Evolutionary conservation across 2,888 invertebrate species (phyloP), one percentile per base, ranked within the genome.

Genomic region (Aleiodes alternator): DNA sequence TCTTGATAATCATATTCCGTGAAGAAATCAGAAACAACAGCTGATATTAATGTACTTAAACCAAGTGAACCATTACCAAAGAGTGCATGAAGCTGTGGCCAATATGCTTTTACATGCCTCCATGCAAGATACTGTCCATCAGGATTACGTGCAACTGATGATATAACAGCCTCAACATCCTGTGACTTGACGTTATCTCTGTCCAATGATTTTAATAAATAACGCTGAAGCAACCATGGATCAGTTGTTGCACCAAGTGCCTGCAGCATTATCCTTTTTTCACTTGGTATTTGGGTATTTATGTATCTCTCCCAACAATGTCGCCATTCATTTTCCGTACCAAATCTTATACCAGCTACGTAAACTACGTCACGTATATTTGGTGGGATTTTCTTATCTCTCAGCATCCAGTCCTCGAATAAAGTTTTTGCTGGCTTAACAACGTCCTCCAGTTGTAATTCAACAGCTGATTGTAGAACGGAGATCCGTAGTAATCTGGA

Each of bases 181-280:
- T 94, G 93, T 0, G 94, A 92, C 82, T 93, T 92, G 23, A 96
- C 92, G 83, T 93, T 92, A 57, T 93, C 92, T 82, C 94, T 92
- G 73, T 96, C 93, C 50, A 96, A 90, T 0, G 94, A 93, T 77
- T 94, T 93, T 69, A 95, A 91, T 69, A 96, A 92, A 90, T 96
- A 95, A 93, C 95, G 93, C 87, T 95, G 94, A 53, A 96, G 91
- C 31, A 96, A 91, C 96, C 96, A 96, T 43, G 95, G 94, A 87
- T 96, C 94, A 0, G 92, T 90, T 0, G 95, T 92, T 50, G 94
- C 92, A 0, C 95, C 94, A 76, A 97, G 88, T 0, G 96, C 94
- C 80, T 93, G 91, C 50, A 96, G 90, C 79, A 96, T 90, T 53
- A 95, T 91, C 76, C 93, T 93, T 70, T 94, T 92, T 84, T 96